Base-by-base conservation (phyloP, 2,113 vertebrate species). In the Eptatretus burgeri region DNA sequence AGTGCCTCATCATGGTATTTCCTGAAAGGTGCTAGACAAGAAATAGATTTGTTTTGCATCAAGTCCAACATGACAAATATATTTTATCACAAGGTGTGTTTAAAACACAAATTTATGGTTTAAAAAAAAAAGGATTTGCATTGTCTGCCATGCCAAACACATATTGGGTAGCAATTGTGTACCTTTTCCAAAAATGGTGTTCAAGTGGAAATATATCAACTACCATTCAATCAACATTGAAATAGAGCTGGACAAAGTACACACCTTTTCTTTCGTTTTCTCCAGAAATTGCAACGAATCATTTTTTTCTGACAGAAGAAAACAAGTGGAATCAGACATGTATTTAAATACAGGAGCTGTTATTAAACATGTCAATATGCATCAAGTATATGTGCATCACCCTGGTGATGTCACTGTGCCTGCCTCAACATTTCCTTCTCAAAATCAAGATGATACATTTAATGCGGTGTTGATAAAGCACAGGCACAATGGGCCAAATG, bases 261-360 rank as follows among this genome's bases (percentile, higher is more conserved):
- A 52, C 49, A 91, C 91, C 78, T 98, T 98, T 66, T 98, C 91
- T 50, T 79, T 82, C 51, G 89, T 95, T 74, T 95, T 95, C 69
- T 98, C 91, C 64, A 98, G 78, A 64, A 98, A 95, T 13, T 75
- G 79, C 17, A 98, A 84, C 63, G 91, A 85, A 65, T 81, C 81
- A 1, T 72, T 85, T 19, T 86, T 85, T 74, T 95, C 91, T 94
- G 66, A 1, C 27, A 68, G 50, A 0, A n/a, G 50, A 41, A 19
- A 12, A 53, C 11, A 53, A 67, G 63, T 51, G n/a, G 10, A 5
- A 27, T 1, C 17, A 60, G n/a, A 11, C n/a, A 60, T n/a, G n/a
- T 17, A 17, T 60, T 60, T 17, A 60, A 11, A 60, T 60, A 13
- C n/a, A 60, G 7, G 4, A 60, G 9, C n/a, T 60, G 9, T 17